These are phyloP conservation scores for Sminthopsis crassicaudata DNA, from an alignment of 2,113 vertebrate species.

Conservation along the genomic window DNA sequence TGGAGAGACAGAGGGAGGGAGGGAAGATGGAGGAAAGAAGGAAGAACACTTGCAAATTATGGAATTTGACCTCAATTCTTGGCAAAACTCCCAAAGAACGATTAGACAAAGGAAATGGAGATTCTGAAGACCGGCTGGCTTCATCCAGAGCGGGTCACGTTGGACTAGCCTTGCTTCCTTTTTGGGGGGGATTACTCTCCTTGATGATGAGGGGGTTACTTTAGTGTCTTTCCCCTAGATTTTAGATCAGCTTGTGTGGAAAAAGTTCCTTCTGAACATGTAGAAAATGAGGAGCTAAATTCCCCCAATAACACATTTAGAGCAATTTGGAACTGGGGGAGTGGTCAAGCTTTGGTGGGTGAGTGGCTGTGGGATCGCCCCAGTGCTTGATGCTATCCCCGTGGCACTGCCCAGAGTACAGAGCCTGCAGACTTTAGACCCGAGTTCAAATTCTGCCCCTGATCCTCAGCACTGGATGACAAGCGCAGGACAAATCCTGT, in stretches of 20 bases:
- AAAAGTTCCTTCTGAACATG: background rate
- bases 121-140: background rate
- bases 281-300: background rate
- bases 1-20: background rate
- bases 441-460: background rate
- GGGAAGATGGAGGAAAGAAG: background rate
- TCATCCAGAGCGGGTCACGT: background rate
- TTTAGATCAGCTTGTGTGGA: background rate
- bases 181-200: background rate
- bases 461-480: background rate
- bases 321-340: background rate
- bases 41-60: background rate
- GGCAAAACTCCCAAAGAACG: background rate
- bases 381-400: background rate
- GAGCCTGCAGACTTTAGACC: background rate
- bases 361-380: background rate
- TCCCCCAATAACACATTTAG: background rate
- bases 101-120: background rate
- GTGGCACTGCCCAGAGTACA: background rate
- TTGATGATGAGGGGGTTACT: background rate
- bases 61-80: background rate
- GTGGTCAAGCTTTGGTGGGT: background rate
- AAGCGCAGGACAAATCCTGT: background rate
- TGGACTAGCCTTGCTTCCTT: background rate
- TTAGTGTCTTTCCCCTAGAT: background rate